A percentile compares a stretch with the other conserved stretches of the same genome.
These are phyloP conservation scores for Euzophera pinguis DNA, from an alignment of 2,888 invertebrate species.

Conservation along the genomic window DNA sequence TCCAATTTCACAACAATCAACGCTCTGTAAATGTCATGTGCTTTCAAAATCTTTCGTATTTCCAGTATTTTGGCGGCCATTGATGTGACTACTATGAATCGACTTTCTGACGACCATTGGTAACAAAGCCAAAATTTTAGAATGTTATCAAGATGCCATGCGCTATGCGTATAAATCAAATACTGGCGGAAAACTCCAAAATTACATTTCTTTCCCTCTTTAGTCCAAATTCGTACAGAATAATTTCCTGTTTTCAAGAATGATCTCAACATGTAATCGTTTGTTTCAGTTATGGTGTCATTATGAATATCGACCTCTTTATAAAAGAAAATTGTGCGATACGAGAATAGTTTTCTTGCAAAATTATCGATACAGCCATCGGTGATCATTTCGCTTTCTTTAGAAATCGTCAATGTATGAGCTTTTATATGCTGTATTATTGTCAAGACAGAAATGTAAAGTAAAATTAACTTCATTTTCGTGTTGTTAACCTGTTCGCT, in stretches of 20 bases:
- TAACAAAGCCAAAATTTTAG: slow-evolving; percentile 4
- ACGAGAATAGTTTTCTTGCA: neutral
- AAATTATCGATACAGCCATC: neutral
- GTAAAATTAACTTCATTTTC: neutral
- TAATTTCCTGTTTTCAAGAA: neutral
- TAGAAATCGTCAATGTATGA: neutral
- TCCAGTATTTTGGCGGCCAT: neutral
- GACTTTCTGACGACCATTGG: slow-evolving; percentile 3
- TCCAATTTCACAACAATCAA: neutral
- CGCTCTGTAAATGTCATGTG: neutral
- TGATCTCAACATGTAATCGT: neutral
- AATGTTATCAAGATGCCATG: neutral
- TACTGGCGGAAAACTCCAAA: neutral
- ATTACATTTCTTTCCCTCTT: neutral
- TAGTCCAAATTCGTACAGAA: neutral
- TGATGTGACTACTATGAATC: neutral
- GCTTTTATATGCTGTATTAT: neutral
- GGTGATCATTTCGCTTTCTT: neutral
- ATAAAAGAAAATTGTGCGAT: neutral
- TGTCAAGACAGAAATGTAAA: neutral
- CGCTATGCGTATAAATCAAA: neutral
- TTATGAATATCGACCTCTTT: neutral
- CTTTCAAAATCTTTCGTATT: neutral
- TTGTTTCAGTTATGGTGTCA: neutral
- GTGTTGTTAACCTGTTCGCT: neutral